These are phyloP conservation scores for Ahaetulla prasina DNA, from an alignment of 2,113 vertebrate species.

Conservation along the genomic window DNA sequence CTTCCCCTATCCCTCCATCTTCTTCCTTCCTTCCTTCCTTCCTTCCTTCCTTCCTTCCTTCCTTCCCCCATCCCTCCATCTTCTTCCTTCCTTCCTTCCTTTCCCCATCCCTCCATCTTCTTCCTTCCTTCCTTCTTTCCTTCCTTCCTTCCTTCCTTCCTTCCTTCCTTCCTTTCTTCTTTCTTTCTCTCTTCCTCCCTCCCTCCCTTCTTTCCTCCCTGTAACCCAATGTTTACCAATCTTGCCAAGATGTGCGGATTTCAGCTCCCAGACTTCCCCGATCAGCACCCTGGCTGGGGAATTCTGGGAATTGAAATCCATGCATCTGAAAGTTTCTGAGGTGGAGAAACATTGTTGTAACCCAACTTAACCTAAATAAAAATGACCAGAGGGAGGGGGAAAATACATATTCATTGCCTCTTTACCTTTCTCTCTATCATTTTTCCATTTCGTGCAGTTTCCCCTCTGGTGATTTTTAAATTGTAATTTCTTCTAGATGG, in stretches of 20 bases:
- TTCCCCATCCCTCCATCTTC: too few relatives aligned
- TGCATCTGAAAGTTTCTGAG: too few relatives aligned
- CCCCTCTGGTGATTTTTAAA: neutral
- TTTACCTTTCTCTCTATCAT: neutral
- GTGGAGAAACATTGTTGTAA: neutral
- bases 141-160: too few relatives aligned
- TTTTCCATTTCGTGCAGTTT: neutral
- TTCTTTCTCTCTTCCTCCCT: too few relatives aligned
- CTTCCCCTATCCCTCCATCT: fast-evolving
- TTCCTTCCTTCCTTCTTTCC: too few relatives aligned
- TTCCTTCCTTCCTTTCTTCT: too few relatives aligned
- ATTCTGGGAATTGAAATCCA: too few relatives aligned
- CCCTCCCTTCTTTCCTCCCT: fast-evolving
- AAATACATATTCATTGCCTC: neutral
- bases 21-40: fast-evolving
- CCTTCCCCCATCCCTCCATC: too few relatives aligned
- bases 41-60: neutral
- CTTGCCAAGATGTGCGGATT: too few relatives aligned
- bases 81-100: neutral
- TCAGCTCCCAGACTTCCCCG: too few relatives aligned
- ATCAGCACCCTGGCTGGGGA: too few relatives aligned
- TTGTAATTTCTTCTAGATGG: neutral
- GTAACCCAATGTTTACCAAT: too few relatives aligned
- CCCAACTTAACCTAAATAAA: neutral
- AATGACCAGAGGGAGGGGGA: neutral